Conservation (phyloP, 2,888 invertebrate species). For the Lycophotia porphyrea region DNA sequence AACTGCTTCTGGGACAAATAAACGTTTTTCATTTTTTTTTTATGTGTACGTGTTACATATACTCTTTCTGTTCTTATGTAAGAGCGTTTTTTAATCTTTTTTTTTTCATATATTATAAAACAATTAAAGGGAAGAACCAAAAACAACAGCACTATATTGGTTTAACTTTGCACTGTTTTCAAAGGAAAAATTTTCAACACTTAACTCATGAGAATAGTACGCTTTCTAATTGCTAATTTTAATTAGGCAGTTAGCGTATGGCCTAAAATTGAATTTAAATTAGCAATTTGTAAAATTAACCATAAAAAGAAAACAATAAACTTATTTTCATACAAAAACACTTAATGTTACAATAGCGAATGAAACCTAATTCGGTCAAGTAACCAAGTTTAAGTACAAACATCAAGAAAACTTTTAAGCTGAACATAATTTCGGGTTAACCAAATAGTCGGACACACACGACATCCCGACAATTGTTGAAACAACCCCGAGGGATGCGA, state of each 20-base stretch:
- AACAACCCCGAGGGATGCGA: constrained; percentile 8
- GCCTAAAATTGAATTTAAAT: no score
- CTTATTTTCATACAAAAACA: no score
- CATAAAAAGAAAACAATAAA: no score
- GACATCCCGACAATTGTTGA: neutral
- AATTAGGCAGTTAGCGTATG: neutral
- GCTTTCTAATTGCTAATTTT: neutral
- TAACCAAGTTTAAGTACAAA: neutral
- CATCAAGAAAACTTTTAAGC: neutral
- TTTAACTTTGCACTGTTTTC: neutral
- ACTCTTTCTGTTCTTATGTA: no score
- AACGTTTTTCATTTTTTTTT: no score
- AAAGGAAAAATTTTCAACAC: neutral
- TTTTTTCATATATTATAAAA: no score
- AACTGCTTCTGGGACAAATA: no score
- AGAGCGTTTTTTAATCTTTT: no score
- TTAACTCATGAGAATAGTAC: neutral
- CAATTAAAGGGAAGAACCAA: no score
- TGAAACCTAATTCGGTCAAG: neutral
- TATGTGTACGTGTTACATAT: no score
- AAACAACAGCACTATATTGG: neutral
- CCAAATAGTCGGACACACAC: neutral
- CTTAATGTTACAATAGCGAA: no score
- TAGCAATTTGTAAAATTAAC: no score
- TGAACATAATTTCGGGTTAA: neutral